Evolutionary conservation across 2,888 invertebrate genomes (phyloP), one percentile per base, ranked within the genome.

Genomic region (Athrips mouffetella): DNA sequence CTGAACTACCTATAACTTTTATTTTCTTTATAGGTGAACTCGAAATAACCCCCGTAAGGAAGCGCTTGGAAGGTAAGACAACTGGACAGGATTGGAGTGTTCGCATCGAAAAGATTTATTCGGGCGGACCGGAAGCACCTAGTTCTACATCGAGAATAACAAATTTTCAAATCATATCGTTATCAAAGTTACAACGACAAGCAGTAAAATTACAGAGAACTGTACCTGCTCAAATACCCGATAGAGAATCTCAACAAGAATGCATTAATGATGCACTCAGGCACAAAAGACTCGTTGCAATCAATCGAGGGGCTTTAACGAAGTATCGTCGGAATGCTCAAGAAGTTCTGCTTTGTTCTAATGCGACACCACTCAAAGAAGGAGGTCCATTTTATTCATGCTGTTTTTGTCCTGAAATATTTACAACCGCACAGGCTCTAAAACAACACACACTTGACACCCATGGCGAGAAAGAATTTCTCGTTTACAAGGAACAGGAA

Each of bases 311-410:
- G 47, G 45, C 37, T 52, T 29, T 52, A 30, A 16, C 30, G 6
- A 30, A 21, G 20, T 13, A 31, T 30, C 31, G 25, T 1, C 11
- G 20, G 7, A 44, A 44, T 30, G 15, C 31, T 23, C 11, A 11
- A 5, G 21, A 31, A 31, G 10, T 18, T 11, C 13, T 44, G 18
- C 6, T 15, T 20, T 20, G 68, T 48, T 75, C 84, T 0, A 85
- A 83, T 39, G 84, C 84, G 0, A 84, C 84, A 0, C 84, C 84
- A 0, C 78, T 84, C 3, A 66, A 73, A 11, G 67, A 70, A 33
- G 69, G 67, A 0, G 75, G 77, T 0, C 67, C 70, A 0, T 79
- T 77, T 0, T 84, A 74, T 50, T 54, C 66, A 0, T 84, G 84
- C 52, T 67, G 73, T 2, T 84, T 78, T 50, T 84, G 84, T 47